Percentiles rank a stretch among this genome's conserved stretches.
phyloP scores from a whole-genome alignment of 1,140 invertebrate species.

The Radopholus similis region DNA sequence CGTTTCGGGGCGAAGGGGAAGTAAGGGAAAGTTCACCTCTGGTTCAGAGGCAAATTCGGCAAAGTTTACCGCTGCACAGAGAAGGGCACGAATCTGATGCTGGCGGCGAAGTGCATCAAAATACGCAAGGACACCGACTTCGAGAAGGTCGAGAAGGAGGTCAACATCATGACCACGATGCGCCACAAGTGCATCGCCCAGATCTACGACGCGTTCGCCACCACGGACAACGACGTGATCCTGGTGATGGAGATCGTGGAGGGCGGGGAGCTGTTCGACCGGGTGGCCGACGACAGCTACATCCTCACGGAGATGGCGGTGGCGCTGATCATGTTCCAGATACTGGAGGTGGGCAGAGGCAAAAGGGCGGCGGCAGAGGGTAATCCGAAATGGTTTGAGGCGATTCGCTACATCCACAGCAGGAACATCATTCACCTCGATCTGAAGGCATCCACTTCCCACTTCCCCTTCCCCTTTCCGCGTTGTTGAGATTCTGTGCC shows the following conservation, averaged over 20 bases:
- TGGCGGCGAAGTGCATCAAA: constrained; percentile 56
- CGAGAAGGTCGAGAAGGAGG: constrained; percentile 38
- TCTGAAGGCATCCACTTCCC: constrained; percentile 63
- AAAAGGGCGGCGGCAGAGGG: too few species aligned
- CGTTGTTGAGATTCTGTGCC: not conserved
- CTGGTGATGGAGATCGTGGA: constrained; percentile 65
- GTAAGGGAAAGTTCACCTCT: not conserved
- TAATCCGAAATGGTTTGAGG: constrained; percentile 56
- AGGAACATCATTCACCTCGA: constrained; percentile 66
- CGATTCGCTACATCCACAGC: constrained; percentile 64
- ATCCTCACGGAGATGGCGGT: constrained; percentile 65
- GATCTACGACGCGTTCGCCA: constrained; percentile 66
- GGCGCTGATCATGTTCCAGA: constrained; percentile 64
- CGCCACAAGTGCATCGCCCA: constrained; percentile 66
- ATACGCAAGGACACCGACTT: constrained; percentile 42
- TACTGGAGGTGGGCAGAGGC: constrained; percentile 34
- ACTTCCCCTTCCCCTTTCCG: not conserved
- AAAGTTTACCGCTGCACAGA: constrained; percentile 56
- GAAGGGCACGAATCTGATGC: constrained; percentile 44
- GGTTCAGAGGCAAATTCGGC: constrained; percentile 78
- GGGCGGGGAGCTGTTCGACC: constrained; percentile 67
- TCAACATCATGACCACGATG: constrained; percentile 64
- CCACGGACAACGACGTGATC: constrained; percentile 65
- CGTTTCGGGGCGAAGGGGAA: constrained; percentile 25
- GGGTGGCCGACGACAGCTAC: constrained; percentile 65